These are phyloP conservation scores for Amazona ochrocephala DNA, from an alignment of 2,797 vertebrate species.

Conservation along the genomic window DNA sequence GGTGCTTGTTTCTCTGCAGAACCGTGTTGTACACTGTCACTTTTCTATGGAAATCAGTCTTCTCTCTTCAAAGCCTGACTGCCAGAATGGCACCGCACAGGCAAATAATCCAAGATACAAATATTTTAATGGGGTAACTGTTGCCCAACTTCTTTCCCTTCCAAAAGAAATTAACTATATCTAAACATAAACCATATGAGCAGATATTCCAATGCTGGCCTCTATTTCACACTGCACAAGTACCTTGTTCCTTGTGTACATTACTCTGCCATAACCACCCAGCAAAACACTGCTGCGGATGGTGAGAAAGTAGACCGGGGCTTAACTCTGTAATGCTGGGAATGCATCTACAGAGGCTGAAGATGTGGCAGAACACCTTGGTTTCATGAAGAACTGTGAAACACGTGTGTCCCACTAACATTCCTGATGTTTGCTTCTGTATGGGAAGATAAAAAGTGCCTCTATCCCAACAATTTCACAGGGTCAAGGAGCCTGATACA, in stretches of 20 bases:
- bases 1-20: not conserved
- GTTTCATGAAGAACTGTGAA: not conserved
- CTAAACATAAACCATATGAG: not conserved
- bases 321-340: not conserved
- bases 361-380: not conserved
- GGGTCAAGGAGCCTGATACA: not conserved
- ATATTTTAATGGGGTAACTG: not conserved
- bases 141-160: not conserved
- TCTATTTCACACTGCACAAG: not conserved
- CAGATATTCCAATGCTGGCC: not conserved
- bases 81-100: not conserved
- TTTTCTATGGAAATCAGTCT: not conserved
- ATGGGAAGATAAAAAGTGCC: not conserved
- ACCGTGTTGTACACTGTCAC: not conserved
- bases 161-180: not conserved
- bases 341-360: not conserved
- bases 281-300: not conserved
- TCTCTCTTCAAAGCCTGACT: not conserved
- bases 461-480: not conserved
- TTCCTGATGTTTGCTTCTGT: not conserved
- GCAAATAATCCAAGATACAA: not conserved
- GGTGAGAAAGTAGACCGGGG: not conserved
- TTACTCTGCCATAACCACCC: not conserved
- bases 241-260: not conserved
- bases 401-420: rapidly evolving